A percentile compares a stretch with the other conserved stretches of the same genome.
Evolutionary conservation across 2,888 invertebrate genomes (phyloP).

Genomic region (Temnothorax ravouxi): DNA sequence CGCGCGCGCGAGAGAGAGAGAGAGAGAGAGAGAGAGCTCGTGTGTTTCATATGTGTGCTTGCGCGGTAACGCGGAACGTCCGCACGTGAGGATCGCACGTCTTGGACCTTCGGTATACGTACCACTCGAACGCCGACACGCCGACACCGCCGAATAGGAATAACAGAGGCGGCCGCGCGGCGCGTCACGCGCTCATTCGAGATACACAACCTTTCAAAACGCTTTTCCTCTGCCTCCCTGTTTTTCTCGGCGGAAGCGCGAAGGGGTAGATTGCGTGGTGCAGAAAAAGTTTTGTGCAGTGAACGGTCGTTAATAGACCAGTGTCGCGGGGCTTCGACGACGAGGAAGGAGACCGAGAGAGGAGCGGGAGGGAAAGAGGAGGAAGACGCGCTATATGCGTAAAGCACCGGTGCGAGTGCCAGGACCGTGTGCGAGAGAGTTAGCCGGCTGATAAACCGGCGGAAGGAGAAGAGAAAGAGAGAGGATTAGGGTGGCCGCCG

Average conservation of each 20-base stretch:
- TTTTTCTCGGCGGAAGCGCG: conserved; percentile 1
- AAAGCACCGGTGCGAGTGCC: conserved; percentile 66
- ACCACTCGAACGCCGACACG: conserved; percentile 1
- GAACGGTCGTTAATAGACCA: conserved; percentile 80
- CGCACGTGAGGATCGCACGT: conserved; percentile 38
- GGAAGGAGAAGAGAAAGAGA: not conserved
- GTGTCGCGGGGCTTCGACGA: conserved; percentile 70
- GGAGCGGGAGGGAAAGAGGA: conserved; percentile 23
- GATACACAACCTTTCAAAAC: not conserved
- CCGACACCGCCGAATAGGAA: conserved; percentile 32
- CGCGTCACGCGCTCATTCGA: not conserved
- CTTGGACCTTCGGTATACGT: conserved; percentile 24
- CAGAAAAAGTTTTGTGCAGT: conserved; percentile 78
- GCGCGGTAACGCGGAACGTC: conserved; percentile 36
- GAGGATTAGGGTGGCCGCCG: conserved; percentile 18
- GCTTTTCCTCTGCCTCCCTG: not conserved
- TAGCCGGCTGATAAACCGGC: conserved; percentile 34
- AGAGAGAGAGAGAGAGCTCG: not conserved
- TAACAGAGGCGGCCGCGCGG: conserved; percentile 15
- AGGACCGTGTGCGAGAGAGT: conserved; percentile 59
- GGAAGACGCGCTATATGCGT: conserved; percentile 64
- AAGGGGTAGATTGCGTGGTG: conserved; percentile 49
- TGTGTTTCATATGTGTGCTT: not conserved
- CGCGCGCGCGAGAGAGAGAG: too few relatives aligned
- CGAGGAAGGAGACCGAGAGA: conserved; percentile 44